These are phyloP conservation scores for Sinotaia quadrata DNA, from an alignment of 2,888 invertebrate genomes.

Conservation along the genomic window DNA sequence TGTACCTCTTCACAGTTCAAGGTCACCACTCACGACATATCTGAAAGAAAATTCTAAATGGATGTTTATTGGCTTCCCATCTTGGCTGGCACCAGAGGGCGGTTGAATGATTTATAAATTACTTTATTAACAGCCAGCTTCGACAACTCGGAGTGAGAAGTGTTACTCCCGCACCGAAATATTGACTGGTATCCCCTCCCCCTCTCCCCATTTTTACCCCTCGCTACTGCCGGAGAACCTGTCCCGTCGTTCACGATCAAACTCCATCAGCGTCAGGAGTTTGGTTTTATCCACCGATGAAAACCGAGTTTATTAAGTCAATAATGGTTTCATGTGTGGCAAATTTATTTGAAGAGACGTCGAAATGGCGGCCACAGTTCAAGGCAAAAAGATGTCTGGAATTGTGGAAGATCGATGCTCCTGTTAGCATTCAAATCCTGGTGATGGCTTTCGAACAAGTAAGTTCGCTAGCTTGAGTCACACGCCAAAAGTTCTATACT, in stretches of 20 bases:
- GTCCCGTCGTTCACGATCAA: too few species aligned
- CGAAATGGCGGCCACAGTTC: background rate
- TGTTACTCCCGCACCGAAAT: too few species aligned
- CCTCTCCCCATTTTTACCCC: too few species aligned
- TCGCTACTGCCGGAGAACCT: too few species aligned
- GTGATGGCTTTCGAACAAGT: too few species aligned
- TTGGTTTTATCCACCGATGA: background rate
- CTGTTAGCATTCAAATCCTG: too few species aligned
- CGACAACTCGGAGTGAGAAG: background rate
- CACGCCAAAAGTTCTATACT: too few species aligned
- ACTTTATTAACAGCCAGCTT: background rate
- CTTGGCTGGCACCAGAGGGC: background rate
- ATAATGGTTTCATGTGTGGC: background rate
- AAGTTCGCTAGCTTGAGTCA: too few species aligned
- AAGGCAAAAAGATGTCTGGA: background rate
- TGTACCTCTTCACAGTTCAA: too few species aligned
- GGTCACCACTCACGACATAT: too few species aligned
- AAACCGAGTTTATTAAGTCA: background rate
- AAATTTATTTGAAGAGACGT: background rate
- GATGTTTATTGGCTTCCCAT: slow-evolving; percentile 1
- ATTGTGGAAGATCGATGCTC: too few species aligned
- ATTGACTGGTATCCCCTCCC: background rate
- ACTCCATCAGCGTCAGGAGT: background rate
- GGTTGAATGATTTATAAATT: slow-evolving; percentile 6
- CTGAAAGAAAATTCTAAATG: background rate